Evolutionary conservation across 2,888 invertebrate genomes (phyloP), one percentile per base, ranked within the genome.

Genomic region (Anarsia innoxiella): DNA sequence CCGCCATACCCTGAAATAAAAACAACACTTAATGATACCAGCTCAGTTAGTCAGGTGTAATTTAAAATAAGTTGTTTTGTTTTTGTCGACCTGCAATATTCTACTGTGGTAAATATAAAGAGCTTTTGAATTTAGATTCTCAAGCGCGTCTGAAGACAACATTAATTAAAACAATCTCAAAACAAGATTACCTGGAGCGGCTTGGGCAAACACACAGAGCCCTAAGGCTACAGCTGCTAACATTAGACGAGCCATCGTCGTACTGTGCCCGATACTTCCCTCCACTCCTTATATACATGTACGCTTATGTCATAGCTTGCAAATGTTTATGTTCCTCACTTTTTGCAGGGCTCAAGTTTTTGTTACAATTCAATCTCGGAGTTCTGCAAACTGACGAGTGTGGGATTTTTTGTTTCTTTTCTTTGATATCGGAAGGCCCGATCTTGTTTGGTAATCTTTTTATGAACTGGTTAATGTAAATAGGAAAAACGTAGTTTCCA

Each of bases 221-320:
- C 74, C 77, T 44, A 80, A 42, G 51, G 68, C 77, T 48, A 73
- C 45, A 27, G 65, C 59, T 42, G 59, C 53, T n/a, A 79, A 45
- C 45, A 58, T 60, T 19, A 80, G 65, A 33, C 74, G 74, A 42
- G 70, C 61, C 80, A 80, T 82, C 44, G 51, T 48, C 50, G 30
- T 44, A 70, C 66, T 67, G 65, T 66, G 52, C 40, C 39, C 11
- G 28, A 15, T 25, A 12, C 37, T 43, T 36, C 38, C 38, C n/a
- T 30, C 44, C 36, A 29, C 40, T 48, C 53, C 65, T 68, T 78
- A 58, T 78, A 79, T 73, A 74, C 56, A 40, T 39, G 27, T 42
- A 28, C 36, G 66, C 66, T 69, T 66, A 70, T 66, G 67, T 67
- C 70, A 72, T 71, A 57, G 41, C 49, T 44, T 36, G 44, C 56